Evolutionary conservation across 1,140 invertebrate species (phyloP).

Genomic region (Octopus sinensis): DNA sequence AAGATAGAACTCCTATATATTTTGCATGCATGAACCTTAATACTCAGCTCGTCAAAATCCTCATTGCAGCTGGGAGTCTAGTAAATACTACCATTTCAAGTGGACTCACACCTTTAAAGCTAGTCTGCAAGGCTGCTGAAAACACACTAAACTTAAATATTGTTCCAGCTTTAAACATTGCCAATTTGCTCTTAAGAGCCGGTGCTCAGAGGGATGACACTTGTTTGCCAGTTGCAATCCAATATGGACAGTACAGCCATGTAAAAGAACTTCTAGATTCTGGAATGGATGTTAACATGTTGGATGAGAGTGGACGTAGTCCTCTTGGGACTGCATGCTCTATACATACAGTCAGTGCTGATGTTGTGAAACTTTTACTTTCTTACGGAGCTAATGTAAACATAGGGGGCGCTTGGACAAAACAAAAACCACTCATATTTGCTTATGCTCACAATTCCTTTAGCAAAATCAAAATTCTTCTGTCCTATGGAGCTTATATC

Average conservation of each 20-base stretch:
- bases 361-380: slow-evolving; percentile 42
- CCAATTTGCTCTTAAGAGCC: slow-evolving; percentile 40
- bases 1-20: slow-evolving; percentile 76
- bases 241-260: slow-evolving; percentile 37
- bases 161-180: slow-evolving; percentile 47
- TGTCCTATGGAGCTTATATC: slow-evolving; percentile 46
- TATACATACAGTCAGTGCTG: slow-evolving; percentile 32
- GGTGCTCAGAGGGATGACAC: slow-evolving; percentile 42
- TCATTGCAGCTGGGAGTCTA: slow-evolving; percentile 39
- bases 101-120: slow-evolving; percentile 44
- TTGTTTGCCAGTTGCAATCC: slow-evolving; percentile 44
- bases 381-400: slow-evolving; percentile 47
- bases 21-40: slow-evolving; percentile 43
- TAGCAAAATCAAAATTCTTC: slow-evolving; percentile 44
- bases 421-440: slow-evolving; percentile 48
- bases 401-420: slow-evolving; percentile 46
- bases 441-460: slow-evolving; percentile 51
- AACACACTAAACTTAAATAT: slow-evolving; percentile 19
- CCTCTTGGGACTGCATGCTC: slow-evolving; percentile 48
- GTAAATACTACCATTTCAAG: slow-evolving; percentile 41
- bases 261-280: slow-evolving; percentile 42
- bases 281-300: slow-evolving; percentile 50
- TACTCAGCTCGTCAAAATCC: slow-evolving; percentile 34
- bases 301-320: slow-evolving; percentile 47
- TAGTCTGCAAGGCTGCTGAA: slow-evolving; percentile 46